Base-by-base conservation (phyloP, 2,888 invertebrate species). In the Atrina japonica region DNA sequence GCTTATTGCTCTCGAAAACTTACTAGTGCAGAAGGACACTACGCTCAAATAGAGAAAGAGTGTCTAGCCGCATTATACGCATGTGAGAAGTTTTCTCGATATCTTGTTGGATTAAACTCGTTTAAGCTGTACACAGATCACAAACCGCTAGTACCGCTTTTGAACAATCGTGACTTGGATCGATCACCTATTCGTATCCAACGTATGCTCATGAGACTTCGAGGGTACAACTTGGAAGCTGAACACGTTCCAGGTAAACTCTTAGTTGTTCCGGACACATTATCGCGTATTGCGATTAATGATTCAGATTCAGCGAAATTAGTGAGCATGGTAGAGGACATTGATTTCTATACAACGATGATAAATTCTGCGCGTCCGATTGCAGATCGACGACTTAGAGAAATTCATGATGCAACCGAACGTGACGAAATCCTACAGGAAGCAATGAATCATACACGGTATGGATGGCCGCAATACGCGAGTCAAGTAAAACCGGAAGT, bases 11-110 rank as follows among this genome's bases (percentile, higher is more conserved):
- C 55, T 5, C 1, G 30, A 1, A 55, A 27, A 55, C 35, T 55
- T 9, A 55, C 35, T 9, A 55, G 30, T n/a, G n/a, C 53, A 9
- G 53, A 53, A n/a, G 18, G 21, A n/a, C 27, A 69, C n/a, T 83
- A 73, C 47, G 77, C 79, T 9, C 77, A 79, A 21, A 78, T 81
- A 11, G 76, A 78, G 41, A 78, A 80, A 56, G 75, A 78, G 23
- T 75, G 71, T 52, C 53, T 79, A 1, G 76, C 77, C 1, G 21
- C 60, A 18, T 72, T 77, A 7, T 79, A 75, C 70, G 61, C 77
- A 6, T 82, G 76, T 40, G 79, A 80, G 61, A 76, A 65, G 16
- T 78, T 78, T 18, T 55, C 47, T 5, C 14, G 68, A 3, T 71
- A 72, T 47, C 35, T 71, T n/a, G 69, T 73, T 3, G 82, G 80